Base-by-base conservation (phyloP, 2,888 invertebrate species). In the Endotricha flammealis region DNA sequence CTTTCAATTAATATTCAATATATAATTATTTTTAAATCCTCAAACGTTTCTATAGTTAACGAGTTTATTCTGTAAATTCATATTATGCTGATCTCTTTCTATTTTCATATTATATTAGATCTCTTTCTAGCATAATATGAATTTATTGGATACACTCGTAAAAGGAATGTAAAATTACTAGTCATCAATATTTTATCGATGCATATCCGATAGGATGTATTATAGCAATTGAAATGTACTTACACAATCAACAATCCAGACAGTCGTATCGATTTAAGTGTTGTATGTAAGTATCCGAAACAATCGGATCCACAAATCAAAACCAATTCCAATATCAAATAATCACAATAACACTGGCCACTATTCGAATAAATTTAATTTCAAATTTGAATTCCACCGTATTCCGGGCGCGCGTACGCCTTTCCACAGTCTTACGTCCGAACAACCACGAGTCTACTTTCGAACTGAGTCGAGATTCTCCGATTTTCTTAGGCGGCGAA, bases 191-290 rank as follows among this genome's bases (percentile, higher is more conserved):
- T n/a, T n/a, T n/a, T n/a, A n/a, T n/a, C n/a, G n/a, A 43, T 38
- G 20, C 12, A 23, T 32, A 6, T 23, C 1, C 7, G 11, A 12
- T 14, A 28, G 34, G 20, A 29, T 13, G 28, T 32, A 38, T 29
- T 42, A 39, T 32, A 39, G 44, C 12, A 37, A 32, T 34, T 8
- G n/a, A 33, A 36, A 40, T 39, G 31, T 23, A 83, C 83, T 70
- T 70, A 82, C 83, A 67, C 67, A 75, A 75, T 68, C 53, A 78
- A 75, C 64, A 75, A 73, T 76, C 72, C 74, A 64, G 57, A 41
- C 39, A 45, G 50, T 49, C 50, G 51, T 57, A n/a, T n/a, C 44
- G 46, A 52, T 54, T 41, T 35, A 32, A 46, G 37, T 41, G 52
- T 45, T 38, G 56, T 64, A 64, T 69, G 67, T 72, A 65, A 53